phyloP scores from a whole-genome alignment of 2,888 invertebrate genomes.

The Neoscelio sp. region DNA sequence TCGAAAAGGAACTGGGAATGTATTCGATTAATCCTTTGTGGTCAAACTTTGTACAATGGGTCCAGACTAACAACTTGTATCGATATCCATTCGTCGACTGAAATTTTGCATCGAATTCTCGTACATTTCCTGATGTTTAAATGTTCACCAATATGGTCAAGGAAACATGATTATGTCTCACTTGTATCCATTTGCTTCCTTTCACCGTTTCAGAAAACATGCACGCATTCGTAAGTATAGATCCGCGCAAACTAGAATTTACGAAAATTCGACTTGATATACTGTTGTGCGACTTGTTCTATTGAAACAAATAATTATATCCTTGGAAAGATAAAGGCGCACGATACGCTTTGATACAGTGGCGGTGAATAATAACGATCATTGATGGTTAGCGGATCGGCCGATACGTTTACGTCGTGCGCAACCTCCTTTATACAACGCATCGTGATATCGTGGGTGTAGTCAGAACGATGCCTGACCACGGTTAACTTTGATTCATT shows the following conservation, averaged over 20 bases:
- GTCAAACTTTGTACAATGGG: too few species aligned
- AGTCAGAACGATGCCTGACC: conserved; percentile 79
- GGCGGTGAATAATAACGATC: conserved; percentile 67
- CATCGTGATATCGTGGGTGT: conserved; percentile 77
- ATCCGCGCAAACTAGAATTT: not conserved
- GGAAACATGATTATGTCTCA: not conserved
- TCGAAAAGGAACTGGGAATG: too few species aligned
- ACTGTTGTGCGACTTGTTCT: conserved; percentile 37
- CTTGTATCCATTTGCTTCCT: conserved; percentile 21
- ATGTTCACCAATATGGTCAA: not conserved
- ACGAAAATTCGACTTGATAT: conserved; percentile 37
- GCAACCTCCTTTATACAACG: conserved; percentile 51
- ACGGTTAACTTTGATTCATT: conserved; percentile 81
- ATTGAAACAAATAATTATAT: conserved; percentile 60
- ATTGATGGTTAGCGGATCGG: conserved; percentile 62
- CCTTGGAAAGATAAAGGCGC: conserved; percentile 46
- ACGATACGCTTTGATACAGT: conserved; percentile 23
- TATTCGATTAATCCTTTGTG: too few species aligned
- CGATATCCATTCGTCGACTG: too few species aligned
- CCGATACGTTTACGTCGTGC: conserved; percentile 50
- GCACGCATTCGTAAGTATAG: conserved; percentile 8
- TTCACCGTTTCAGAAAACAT: conserved; percentile 45
- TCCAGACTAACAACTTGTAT: too few species aligned
- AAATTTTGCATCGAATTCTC: too few species aligned
- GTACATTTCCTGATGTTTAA: too few species aligned